phyloP scores from a whole-genome alignment of 2,888 invertebrate species.

The Oegoconia quadripuncta region DNA sequence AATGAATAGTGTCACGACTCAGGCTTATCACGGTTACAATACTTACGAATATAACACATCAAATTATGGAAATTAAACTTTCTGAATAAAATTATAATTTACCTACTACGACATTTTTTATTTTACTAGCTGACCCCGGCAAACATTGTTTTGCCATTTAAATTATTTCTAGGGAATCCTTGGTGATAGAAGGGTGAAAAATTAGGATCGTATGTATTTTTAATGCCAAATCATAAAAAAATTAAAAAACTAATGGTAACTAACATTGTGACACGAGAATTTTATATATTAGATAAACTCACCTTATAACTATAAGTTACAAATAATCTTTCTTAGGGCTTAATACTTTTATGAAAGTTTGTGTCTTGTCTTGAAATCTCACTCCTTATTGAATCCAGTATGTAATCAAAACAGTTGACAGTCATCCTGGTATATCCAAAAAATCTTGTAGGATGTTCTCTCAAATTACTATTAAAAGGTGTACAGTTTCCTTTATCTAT shows the following conservation, averaged over 20 bases:
- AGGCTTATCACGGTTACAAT: constrained; percentile 27
- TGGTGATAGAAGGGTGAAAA: too few relatives aligned
- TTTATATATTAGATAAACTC: constrained; percentile 13
- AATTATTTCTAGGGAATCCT: too few relatives aligned
- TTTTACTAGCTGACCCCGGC: too few relatives aligned
- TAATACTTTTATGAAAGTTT: constrained; percentile 22
- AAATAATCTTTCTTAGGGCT: constrained; percentile 22
- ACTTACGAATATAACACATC: constrained; percentile 27
- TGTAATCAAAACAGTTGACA: constrained; percentile 22
- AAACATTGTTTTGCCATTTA: too few relatives aligned
- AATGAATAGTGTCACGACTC: constrained; percentile 27
- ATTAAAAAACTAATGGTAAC: too few relatives aligned
- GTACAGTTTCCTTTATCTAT: too few relatives aligned
- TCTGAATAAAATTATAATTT: too few relatives aligned
- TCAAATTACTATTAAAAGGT: constrained; percentile 7
- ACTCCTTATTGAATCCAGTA: constrained; percentile 26
- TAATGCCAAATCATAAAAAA: too few relatives aligned
- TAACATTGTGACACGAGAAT: constrained; percentile 13
- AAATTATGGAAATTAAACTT: too few relatives aligned
- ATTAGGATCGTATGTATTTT: too few relatives aligned
- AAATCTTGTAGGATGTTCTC: constrained; percentile 13
- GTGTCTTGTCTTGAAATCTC: constrained; percentile 22
- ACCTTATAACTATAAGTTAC: constrained; percentile 16
- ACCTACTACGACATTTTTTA: too few relatives aligned
- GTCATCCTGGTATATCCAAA: constrained; percentile 25